Conservation (phyloP, 2,888 invertebrate genomes). For the Stenchaetothrips biformis region DNA sequence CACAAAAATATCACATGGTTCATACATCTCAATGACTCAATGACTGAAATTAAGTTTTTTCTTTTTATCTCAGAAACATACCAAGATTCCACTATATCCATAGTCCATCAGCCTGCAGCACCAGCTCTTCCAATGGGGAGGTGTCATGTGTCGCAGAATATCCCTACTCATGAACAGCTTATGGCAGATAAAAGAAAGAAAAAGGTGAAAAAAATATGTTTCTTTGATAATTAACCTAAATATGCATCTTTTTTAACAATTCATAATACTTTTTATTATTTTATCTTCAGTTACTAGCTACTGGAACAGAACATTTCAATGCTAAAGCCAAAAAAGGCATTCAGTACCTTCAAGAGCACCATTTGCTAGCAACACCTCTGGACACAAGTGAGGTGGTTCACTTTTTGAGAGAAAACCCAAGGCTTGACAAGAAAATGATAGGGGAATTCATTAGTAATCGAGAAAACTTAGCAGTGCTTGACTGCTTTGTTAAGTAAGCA, state of each 20-base stretch:
- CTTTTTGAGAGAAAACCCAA: constrained; percentile 92
- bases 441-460: constrained; percentile 74
- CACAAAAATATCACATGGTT: constrained; percentile 93
- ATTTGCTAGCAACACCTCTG: constrained; percentile 69
- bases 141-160: constrained; percentile 52
- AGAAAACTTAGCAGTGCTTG: constrained; percentile 52
- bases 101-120: background rate
- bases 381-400: constrained; percentile 80
- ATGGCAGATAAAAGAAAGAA: constrained; percentile 84
- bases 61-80: background rate
- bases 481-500: constrained; percentile 54
- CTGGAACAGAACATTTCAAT: constrained; percentile 95
- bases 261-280: constrained; percentile 28
- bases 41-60: constrained; percentile 22
- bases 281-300: constrained; percentile 62
- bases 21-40: too few relatives aligned
- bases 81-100: background rate
- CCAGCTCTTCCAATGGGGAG: constrained; percentile 3
- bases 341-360: constrained; percentile 87
- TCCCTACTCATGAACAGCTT: constrained; percentile 79
- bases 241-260: background rate
- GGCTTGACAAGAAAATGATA: constrained; percentile 93
- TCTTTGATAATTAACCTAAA: constrained; percentile 19
- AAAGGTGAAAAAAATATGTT: constrained; percentile 53
- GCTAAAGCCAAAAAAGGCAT: constrained; percentile 92